A percentile compares a stretch with the other conserved stretches of the same genome.
phyloP scores from a whole-genome alignment of 2,113 vertebrate genomes.

The Argyrosomus japonicus region DNA sequence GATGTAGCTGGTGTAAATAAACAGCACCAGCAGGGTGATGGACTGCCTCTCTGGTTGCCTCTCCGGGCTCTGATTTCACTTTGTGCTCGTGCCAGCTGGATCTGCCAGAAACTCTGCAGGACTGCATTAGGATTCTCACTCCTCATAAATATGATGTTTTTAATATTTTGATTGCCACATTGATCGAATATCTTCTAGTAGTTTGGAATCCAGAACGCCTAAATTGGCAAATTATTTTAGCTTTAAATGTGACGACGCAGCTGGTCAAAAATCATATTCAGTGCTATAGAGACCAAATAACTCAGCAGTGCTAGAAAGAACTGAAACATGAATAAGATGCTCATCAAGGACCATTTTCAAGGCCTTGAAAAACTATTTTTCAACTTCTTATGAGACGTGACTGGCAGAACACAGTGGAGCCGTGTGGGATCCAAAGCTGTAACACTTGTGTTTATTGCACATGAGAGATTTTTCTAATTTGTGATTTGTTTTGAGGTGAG shows the following conservation, averaged over 20 bases:
- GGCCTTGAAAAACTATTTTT: no score
- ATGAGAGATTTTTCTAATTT: neutral
- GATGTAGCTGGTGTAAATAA: neutral
- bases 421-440: no score
- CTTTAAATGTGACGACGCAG: neutral
- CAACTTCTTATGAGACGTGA: no score
- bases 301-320: neutral
- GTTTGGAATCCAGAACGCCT: neutral
- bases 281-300: neutral
- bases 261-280: neutral
- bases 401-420: no score
- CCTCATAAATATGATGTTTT: conserved; percentile 7
- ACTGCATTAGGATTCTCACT: conserved; percentile 4
- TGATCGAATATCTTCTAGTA: neutral
- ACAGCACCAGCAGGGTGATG: conserved; percentile 8
- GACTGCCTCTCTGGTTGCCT: conserved; percentile 15
- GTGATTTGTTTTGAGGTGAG: neutral
- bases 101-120: conserved; percentile 3
- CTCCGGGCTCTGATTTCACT: conserved; percentile 16
- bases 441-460: neutral
- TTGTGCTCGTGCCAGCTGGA: conserved; percentile 17
- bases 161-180: neutral
- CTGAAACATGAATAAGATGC: no score
- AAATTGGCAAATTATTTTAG: neutral
- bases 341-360: neutral